Percentiles rank a stretch among this genome's conserved stretches.
Evolutionary conservation across 2,113 vertebrate genomes (phyloP).

Genomic region (Candoia aspera): DNA sequence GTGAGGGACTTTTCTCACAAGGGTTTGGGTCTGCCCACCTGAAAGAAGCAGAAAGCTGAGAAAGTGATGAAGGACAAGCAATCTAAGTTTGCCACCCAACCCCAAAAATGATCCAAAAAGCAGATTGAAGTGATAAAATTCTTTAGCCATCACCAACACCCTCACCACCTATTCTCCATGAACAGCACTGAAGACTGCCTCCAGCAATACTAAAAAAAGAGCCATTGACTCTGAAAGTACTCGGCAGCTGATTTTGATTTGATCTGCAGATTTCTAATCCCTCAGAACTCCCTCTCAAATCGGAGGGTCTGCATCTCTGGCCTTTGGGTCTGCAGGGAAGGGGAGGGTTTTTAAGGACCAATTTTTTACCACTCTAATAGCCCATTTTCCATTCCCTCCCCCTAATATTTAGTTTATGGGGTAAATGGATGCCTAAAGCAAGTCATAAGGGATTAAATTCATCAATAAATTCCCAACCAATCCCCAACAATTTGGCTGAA

Average conservation of each 20-base stretch:
- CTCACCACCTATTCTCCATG: not conserved
- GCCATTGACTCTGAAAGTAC: too few relatives aligned
- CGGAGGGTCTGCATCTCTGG: too few relatives aligned
- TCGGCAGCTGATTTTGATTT: too few relatives aligned
- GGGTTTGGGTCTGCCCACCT: not conserved
- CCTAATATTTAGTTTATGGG: not conserved
- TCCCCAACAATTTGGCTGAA: not conserved
- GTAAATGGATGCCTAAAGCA: too few relatives aligned
- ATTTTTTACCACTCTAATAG: not conserved
- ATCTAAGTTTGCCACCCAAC: not conserved
- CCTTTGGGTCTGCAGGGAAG: too few relatives aligned
- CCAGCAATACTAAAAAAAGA: too few relatives aligned
- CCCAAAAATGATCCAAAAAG: not conserved
- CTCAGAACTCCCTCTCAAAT: too few relatives aligned
- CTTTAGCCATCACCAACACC: not conserved
- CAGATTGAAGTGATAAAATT: not conserved
- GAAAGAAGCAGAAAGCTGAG: not conserved
- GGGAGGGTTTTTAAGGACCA: too few relatives aligned
- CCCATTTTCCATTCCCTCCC: not conserved
- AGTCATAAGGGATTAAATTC: not conserved
- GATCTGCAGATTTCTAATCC: too few relatives aligned
- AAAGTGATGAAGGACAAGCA: not conserved
- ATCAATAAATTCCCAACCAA: not conserved
- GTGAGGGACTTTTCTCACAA: too few relatives aligned
- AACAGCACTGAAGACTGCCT: too few relatives aligned